Conservation (phyloP, 2,797 vertebrate species). For the Cossypha niveicapilla region DNA sequence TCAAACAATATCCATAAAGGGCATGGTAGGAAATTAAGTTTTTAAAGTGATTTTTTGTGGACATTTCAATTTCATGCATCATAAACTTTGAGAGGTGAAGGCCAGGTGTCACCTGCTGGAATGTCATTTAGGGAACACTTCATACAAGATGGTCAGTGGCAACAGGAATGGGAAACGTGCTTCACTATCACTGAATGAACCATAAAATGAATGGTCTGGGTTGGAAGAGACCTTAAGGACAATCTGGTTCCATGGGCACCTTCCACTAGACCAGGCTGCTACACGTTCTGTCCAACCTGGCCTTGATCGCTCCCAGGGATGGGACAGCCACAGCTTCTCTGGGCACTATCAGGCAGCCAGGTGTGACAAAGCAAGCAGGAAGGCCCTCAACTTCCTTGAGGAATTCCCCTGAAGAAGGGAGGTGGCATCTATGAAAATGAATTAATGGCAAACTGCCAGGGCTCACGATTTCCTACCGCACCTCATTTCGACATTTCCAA, state of each 20-base stretch:
- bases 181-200: not conserved
- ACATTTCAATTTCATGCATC: not conserved
- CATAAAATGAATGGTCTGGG: not conserved
- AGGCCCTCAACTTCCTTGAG: not conserved
- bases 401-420: not conserved
- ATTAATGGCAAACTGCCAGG: not conserved
- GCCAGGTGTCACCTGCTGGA: not conserved
- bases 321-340: not conserved
- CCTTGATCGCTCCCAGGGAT: not conserved
- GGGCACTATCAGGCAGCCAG: not conserved
- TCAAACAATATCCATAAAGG: not conserved
- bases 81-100: not conserved
- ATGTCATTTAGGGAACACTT: not conserved
- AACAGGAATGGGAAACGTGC: not conserved
- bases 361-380: not conserved
- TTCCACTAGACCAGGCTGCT: not conserved
- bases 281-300: not conserved
- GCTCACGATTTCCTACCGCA: accelerated
- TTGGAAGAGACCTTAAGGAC: not conserved
- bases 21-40: accelerated
- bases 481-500: not conserved
- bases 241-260: not conserved
- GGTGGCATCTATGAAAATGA: not conserved
- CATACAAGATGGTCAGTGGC: not conserved
- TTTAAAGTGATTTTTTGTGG: not conserved